Base-by-base conservation (phyloP, 2,888 invertebrate species). In the Acleris sparsana region DNA sequence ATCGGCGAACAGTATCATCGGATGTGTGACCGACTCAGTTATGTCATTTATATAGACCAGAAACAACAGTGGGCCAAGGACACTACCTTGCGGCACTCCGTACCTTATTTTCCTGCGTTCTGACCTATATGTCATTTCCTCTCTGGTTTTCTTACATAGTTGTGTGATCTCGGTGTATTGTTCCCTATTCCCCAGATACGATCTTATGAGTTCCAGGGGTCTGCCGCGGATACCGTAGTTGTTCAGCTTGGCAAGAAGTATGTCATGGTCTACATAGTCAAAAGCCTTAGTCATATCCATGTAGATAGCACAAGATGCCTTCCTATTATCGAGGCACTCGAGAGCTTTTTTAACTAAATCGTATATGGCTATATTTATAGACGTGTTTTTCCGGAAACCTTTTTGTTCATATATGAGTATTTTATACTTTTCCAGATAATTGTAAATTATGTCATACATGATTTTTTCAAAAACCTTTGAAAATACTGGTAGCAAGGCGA, bases 211-310 rank as follows among this genome's bases (percentile, higher is more conserved):
- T n/a, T 44, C 16, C n/a, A 44, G 11, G 13, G 44, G n/a, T n/a
- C n/a, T 17, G n/a, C 48, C 48, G 9, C 48, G 48, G 17, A 48
- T 48, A 5, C 48, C 48, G n/a, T 17, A 17, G 17, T 5, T 17
- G 16, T 48, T 17, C 9, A 48, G 18, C 18, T 48, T 48, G 9
- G 16, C 9, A 6, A 48, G 48, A 6, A 48, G 18, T 17, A 48
- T n/a, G 11, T 13, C 48, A n/a, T 48, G 48, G 48, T n/a, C 48
- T 9, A 48, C 48, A 17, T 48, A 17, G 17, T 48, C 48, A 48
- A 48, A 48, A 17, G 48, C 48, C 48, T 48, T 48, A 17, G 48
- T 18, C 48, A 48, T 48, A n/a, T 48, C 48, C 48, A 48, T 48
- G 9, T 17, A 48, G 9, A 48, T 48, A n/a, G 48, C 48, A 48